phyloP scores from a whole-genome alignment of 1,140 invertebrate genomes.

The Pogonognathellus flavescens region DNA sequence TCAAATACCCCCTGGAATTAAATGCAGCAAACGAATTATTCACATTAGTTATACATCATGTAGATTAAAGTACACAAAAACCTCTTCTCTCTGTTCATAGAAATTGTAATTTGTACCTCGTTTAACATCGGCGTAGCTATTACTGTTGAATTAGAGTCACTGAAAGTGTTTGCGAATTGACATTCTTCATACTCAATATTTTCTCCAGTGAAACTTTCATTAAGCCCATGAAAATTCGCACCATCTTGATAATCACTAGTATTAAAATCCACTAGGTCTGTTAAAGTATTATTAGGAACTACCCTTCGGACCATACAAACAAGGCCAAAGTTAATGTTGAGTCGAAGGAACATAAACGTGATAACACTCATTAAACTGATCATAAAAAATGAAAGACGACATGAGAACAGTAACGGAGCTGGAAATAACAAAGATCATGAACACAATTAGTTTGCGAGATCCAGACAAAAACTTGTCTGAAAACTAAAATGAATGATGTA shows the following conservation, averaged over 20 bases:
- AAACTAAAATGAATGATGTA: too few species aligned
- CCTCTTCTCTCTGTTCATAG: too few species aligned
- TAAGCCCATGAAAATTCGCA: background rate
- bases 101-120: background rate
- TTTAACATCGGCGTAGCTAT: background rate
- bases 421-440: slow-evolving; percentile 14
- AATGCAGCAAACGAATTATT: background rate
- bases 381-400: slow-evolving; percentile 63
- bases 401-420: slow-evolving; percentile 63
- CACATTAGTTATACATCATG: background rate
- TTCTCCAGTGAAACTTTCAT: background rate
- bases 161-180: background rate
- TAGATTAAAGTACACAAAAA: too few species aligned
- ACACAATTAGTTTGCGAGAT: background rate
- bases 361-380: slow-evolving; percentile 63
- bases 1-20: slow-evolving; percentile 67
- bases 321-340: slow-evolving; percentile 68
- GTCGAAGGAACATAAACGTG: slow-evolving; percentile 65
- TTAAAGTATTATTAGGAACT: background rate
- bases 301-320: slow-evolving; percentile 68
- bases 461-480: too few species aligned
- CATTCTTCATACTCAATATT: slow-evolving; percentile 21
- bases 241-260: background rate
- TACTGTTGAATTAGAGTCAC: background rate
- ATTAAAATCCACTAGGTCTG: slow-evolving; percentile 6